Evolutionary conservation across 2,888 invertebrate genomes (phyloP).

Genomic region (Danaus chrysippus): DNA sequence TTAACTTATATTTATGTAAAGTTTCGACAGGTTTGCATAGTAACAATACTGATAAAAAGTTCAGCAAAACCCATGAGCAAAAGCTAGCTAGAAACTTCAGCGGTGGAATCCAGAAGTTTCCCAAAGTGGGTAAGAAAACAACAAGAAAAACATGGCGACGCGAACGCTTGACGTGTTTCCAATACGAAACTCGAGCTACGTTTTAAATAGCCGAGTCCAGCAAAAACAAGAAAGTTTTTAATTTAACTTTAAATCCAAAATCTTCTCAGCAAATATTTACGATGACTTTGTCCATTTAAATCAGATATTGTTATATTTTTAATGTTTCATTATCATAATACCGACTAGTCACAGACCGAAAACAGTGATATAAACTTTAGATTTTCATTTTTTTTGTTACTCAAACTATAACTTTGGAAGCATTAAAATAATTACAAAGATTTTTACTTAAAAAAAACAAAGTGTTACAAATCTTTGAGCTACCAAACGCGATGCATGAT

Average conservation of each 20-base stretch:
- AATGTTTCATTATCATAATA: not conserved
- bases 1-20: constrained; percentile 1
- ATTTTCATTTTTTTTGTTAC: too few species aligned
- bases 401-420: too few species aligned
- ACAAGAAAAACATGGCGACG: constrained; percentile 45
- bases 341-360: too few species aligned
- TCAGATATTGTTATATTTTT: not conserved
- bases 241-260: constrained; percentile 36
- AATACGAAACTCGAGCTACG: constrained; percentile 41
- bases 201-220: constrained; percentile 32
- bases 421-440: too few species aligned
- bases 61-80: constrained; percentile 14
- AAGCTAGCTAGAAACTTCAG: constrained; percentile 23
- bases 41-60: constrained; percentile 3
- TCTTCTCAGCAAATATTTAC: constrained; percentile 22
- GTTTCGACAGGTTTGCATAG: constrained; percentile 3
- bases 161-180: constrained; percentile 56
- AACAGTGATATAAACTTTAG: too few species aligned
- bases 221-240: constrained; percentile 37
- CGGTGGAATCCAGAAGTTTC: constrained; percentile 27
- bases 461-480: too few species aligned
- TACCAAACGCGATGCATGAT: too few species aligned
- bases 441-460: too few species aligned
- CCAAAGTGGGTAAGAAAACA: constrained; percentile 39
- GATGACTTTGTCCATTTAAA: not conserved